Evolutionary conservation across 2,113 vertebrate species (phyloP).

Genomic region (Perca schrenkii): DNA sequence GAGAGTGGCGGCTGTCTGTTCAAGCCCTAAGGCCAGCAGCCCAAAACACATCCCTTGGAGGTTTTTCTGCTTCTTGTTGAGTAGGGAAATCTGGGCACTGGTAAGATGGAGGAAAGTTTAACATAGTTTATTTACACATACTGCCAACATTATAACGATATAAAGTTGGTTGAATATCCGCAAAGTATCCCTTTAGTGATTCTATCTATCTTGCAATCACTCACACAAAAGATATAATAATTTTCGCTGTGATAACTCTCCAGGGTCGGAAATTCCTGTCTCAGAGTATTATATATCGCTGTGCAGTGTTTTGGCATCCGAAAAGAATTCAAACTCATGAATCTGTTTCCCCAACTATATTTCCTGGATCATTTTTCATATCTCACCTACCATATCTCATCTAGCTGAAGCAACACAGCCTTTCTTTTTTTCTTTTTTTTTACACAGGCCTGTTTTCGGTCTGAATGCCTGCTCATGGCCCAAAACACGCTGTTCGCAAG

Average conservation of each 20-base stretch:
- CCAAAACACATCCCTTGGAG: too few relatives aligned
- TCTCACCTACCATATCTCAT: background rate
- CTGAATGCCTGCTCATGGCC: background rate
- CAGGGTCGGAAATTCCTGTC: background rate
- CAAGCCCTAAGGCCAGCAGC: too few relatives aligned
- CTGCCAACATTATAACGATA: too few relatives aligned
- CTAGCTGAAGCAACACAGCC: background rate
- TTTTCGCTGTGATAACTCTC: background rate
- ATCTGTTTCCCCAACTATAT: slow-evolving; percentile 15
- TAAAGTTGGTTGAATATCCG: too few relatives aligned
- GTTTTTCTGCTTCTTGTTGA: too few relatives aligned
- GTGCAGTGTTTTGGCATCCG: background rate
- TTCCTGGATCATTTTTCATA: slow-evolving; percentile 12
- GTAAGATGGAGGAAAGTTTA: too few relatives aligned
- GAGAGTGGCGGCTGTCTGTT: too few relatives aligned
- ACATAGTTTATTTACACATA: too few relatives aligned
- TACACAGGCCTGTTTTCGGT: background rate
- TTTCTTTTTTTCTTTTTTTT: background rate
- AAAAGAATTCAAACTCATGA: background rate
- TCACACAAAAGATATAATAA: background rate
- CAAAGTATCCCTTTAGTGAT: too few relatives aligned
- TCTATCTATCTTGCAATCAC: background rate
- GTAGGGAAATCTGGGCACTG: too few relatives aligned
- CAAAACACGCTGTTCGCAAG: background rate
- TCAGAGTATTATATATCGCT: background rate